A percentile compares a stretch with the other conserved stretches of the same genome.
These are phyloP conservation scores for Eulemur rubriventer DNA, from an alignment of 2,797 vertebrate genomes.

Conservation along the genomic window DNA sequence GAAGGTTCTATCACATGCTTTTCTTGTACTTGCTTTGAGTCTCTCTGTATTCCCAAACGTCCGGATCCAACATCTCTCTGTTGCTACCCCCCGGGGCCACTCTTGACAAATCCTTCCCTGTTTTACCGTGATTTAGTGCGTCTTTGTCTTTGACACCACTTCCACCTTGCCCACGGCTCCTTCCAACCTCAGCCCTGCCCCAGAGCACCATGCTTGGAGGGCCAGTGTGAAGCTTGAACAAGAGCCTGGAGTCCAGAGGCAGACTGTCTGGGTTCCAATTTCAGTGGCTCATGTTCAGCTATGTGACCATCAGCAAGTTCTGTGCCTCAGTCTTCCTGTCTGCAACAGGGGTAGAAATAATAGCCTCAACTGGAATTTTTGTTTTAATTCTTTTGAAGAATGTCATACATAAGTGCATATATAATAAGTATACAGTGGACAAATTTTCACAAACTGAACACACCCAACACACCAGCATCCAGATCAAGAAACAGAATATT, in stretches of 20 bases:
- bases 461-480: background rate
- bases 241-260: background rate
- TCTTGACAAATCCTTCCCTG: background rate
- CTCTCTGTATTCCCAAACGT: background rate
- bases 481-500: background rate
- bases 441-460: background rate
- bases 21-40: background rate
- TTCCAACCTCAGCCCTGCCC: background rate
- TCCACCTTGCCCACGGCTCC: background rate
- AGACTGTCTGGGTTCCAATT: background rate
- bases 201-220: background rate
- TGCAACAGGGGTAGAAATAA: background rate
- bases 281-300: background rate
- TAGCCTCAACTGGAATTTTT: background rate
- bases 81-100: background rate
- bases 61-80: background rate
- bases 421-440: background rate
- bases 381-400: background rate
- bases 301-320: background rate
- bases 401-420: background rate
- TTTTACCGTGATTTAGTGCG: background rate
- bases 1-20: fast-evolving
- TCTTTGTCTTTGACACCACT: background rate
- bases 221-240: background rate
- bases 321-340: background rate